Percentiles rank a stretch among this genome's conserved stretches.
phyloP scores from a whole-genome alignment of 2,888 invertebrate species.

The Antheraea yamamai region DNA sequence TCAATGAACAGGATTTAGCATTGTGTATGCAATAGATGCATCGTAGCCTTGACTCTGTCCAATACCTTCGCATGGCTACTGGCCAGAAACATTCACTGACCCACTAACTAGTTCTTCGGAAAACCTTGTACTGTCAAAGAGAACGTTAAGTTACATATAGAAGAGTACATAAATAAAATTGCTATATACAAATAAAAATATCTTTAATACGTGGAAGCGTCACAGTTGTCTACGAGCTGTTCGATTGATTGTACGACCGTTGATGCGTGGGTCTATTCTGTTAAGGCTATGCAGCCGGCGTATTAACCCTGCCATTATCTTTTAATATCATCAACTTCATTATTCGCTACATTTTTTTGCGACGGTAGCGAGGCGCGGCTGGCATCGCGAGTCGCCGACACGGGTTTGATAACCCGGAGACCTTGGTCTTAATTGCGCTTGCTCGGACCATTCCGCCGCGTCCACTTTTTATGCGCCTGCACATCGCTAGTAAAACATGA shows the following conservation, averaged over 20 bases:
- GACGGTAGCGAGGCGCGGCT: constrained; percentile 69
- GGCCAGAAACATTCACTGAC: constrained; percentile 74
- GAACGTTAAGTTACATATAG: neutral
- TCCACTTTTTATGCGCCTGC: constrained; percentile 81
- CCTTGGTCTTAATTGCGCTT: constrained; percentile 82
- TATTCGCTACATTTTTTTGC: constrained; percentile 78
- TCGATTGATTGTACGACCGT: constrained; percentile 23
- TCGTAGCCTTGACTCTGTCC: constrained; percentile 71
- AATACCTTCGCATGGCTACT: constrained; percentile 57
- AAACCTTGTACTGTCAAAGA: constrained; percentile 42
- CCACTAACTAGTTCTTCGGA: constrained; percentile 52
- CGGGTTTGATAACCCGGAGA: constrained; percentile 82
- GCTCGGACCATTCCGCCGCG: constrained; percentile 77
- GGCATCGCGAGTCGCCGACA: constrained; percentile 68
- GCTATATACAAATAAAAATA: neutral
- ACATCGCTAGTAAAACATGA: constrained; percentile 79
- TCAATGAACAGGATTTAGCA: constrained; percentile 75
- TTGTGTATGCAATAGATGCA: constrained; percentile 72
- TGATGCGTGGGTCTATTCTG: constrained; percentile 19
- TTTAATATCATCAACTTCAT: constrained; percentile 79
- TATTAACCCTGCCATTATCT: constrained; percentile 75
- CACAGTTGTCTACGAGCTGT: constrained; percentile 20
- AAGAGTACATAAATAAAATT: neutral
- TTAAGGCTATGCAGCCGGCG: constrained; percentile 58
- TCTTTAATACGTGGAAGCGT: constrained; percentile 24